Base-by-base conservation (phyloP, 2,888 invertebrate genomes). In the Embidobia sp. region DNA sequence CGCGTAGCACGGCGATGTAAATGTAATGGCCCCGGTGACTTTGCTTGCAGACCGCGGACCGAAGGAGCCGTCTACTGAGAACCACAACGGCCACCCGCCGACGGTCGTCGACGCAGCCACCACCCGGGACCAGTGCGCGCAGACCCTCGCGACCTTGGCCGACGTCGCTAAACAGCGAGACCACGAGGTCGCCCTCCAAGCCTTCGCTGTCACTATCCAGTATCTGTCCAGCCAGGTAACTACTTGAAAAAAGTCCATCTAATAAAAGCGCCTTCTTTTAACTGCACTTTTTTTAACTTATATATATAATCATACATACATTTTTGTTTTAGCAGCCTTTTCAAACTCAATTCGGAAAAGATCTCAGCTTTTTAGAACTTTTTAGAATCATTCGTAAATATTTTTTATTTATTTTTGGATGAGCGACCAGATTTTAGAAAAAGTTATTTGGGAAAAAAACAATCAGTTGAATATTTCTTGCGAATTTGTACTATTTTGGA, bases 161-260 rank as follows among this genome's bases (percentile, higher is more conserved):
- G 67, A 67, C 5, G 46, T 15, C 10, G 55, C 46, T 7, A 55
- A 67, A 19, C 55, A 55, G 37, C 22, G 40, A 35, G 10, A 66
- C 53, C 66, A 66, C 46, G 93, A 93, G 82, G 94, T 95, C 66
- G 73, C 79, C 33, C 93, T 96, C 57, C 95, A 97, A 90, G 97
- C 96, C 35, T 92, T 97, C 84, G 94, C 95, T 75, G 93, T 95
- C 79, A 92, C 97, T 79, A 93, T 97, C 81, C 95, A 96, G 89
- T 96, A 97, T 90, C 92, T 97, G 87, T 48, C 48, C 16, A 48
- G 13, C 11, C 48, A 61, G 61, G 61, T 61, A 11, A 59, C n/a
- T n/a, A n/a, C n/a, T n/a, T n/a, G n/a, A n/a, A n/a, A n/a, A n/a
- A 22, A 22, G 22, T 22, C 11, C 1, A 22, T 40, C 18, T 18